Evolutionary conservation across 2,888 invertebrate genomes (phyloP).

Genomic region (Baccha elongata): DNA sequence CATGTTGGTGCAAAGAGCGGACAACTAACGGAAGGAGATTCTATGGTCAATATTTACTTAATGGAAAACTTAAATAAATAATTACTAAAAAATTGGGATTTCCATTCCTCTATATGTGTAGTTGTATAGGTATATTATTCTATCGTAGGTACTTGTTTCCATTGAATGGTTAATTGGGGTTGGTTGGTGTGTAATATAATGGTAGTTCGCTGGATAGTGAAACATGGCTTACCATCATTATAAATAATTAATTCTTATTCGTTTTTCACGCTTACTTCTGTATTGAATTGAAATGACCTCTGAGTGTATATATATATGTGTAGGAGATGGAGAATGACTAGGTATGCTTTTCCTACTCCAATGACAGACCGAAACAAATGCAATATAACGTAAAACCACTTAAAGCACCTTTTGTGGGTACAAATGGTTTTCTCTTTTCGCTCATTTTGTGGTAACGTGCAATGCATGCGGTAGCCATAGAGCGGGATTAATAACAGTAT

Average conservation of each 20-base stretch:
- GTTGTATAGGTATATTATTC: background rate
- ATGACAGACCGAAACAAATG: slow-evolving; percentile 33
- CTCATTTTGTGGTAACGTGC: slow-evolving; percentile 23
- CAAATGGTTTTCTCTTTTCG: slow-evolving; percentile 22
- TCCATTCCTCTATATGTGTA: no score
- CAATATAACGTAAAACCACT: slow-evolving; percentile 65
- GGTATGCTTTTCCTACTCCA: background rate
- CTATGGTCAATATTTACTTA: slow-evolving; percentile 68
- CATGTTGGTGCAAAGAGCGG: background rate
- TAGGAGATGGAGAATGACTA: background rate
- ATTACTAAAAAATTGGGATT: slow-evolving; percentile 67
- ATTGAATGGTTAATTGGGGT: slow-evolving; percentile 2
- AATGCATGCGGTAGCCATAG: slow-evolving; percentile 38
- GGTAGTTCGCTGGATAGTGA: slow-evolving; percentile 37
- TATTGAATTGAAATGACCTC: slow-evolving; percentile 62
- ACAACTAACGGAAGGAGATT: slow-evolving; percentile 21
- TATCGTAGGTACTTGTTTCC: no score
- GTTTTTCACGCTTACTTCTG: slow-evolving; percentile 52
- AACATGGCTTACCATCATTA: slow-evolving; percentile 53
- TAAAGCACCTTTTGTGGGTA: slow-evolving; percentile 40
- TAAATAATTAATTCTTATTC: slow-evolving; percentile 62
- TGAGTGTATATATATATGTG: background rate
- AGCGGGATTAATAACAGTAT: background rate
- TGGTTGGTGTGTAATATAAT: background rate
- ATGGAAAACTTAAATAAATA: slow-evolving; percentile 72